Conservation (phyloP, 2,888 invertebrate species). For the Eupithecia abbreviata region DNA sequence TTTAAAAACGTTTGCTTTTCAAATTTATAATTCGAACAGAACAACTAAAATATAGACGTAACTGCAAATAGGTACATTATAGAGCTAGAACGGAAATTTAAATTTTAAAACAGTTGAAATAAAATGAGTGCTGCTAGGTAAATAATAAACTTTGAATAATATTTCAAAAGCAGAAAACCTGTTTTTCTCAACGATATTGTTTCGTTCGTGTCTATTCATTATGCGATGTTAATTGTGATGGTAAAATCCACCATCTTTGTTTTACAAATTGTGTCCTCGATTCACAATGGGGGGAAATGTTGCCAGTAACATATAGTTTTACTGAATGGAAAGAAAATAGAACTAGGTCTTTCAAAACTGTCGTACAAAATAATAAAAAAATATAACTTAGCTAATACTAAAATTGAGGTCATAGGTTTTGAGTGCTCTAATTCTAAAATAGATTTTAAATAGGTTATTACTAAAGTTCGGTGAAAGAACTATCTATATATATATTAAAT, state of each 20-base stretch:
- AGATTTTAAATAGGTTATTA: not conserved
- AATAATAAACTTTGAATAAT: conserved; percentile 55
- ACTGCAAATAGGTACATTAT: not conserved
- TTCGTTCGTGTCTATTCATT: conserved; percentile 68
- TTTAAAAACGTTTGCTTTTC: not conserved
- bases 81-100: conserved; percentile 15
- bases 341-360: conserved; percentile 30
- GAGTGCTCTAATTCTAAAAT: not conserved
- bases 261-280: conserved; percentile 74
- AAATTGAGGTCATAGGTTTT: not conserved
- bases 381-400: not conserved
- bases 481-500: too few species aligned
- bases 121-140: conserved; percentile 26
- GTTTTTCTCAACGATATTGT: conserved; percentile 78
- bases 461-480: too few species aligned
- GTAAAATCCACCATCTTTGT: conserved; percentile 77
- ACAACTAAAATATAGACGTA: not conserved
- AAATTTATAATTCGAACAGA: not conserved
- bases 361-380: not conserved
- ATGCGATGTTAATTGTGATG: conserved; percentile 75
- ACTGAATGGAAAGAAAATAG: conserved; percentile 38
- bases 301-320: conserved; percentile 16
- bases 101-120: conserved; percentile 22
- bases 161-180: conserved; percentile 72
- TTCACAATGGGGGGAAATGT: conserved; percentile 51